phyloP scores from a whole-genome alignment of 2,888 invertebrate genomes.

The Epinotia nisella region DNA sequence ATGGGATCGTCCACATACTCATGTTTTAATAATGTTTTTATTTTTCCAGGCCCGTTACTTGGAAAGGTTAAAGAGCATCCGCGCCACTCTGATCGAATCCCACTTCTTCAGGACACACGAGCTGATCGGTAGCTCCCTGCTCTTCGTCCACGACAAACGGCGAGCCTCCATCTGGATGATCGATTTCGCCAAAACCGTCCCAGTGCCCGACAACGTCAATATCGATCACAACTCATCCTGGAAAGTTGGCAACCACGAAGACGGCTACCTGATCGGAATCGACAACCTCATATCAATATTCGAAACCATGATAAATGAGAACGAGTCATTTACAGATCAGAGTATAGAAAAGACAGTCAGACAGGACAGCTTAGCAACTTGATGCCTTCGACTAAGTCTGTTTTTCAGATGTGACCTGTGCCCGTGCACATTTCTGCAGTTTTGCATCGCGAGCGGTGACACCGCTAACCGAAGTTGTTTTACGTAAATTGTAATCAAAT shows the following conservation, averaged over 20 bases:
- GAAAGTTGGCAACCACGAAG: constrained; percentile 98
- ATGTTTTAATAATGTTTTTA: not conserved
- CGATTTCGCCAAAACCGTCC: constrained; percentile 98
- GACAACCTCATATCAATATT: constrained; percentile 95
- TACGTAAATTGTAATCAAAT: constrained; percentile 37
- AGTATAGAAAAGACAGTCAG: constrained; percentile 71
- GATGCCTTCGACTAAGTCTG: constrained; percentile 57
- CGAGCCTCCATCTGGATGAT: constrained; percentile 98
- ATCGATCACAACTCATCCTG: constrained; percentile 93
- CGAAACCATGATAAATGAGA: constrained; percentile 83
- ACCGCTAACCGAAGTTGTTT: constrained; percentile 35
- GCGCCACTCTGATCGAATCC: constrained; percentile 92
- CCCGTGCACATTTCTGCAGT: constrained; percentile 56
- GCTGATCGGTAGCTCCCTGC: constrained; percentile 96
- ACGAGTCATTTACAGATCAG: constrained; percentile 68
- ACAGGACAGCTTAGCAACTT: constrained; percentile 77
- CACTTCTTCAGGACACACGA: constrained; percentile 97
- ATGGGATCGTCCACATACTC: too few relatives aligned
- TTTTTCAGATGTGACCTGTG: constrained; percentile 58
- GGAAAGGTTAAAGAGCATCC: constrained; percentile 93
- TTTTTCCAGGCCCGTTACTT: constrained; percentile 91
- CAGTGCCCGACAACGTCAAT: constrained; percentile 88
- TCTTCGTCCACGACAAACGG: constrained; percentile 96
- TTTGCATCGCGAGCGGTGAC: constrained; percentile 52
- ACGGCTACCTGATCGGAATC: constrained; percentile 96